Percentiles rank a stretch among this genome's conserved stretches.
Conservation (phyloP, 2,113 vertebrate genomes). For the Sula dactylatra region DNA sequence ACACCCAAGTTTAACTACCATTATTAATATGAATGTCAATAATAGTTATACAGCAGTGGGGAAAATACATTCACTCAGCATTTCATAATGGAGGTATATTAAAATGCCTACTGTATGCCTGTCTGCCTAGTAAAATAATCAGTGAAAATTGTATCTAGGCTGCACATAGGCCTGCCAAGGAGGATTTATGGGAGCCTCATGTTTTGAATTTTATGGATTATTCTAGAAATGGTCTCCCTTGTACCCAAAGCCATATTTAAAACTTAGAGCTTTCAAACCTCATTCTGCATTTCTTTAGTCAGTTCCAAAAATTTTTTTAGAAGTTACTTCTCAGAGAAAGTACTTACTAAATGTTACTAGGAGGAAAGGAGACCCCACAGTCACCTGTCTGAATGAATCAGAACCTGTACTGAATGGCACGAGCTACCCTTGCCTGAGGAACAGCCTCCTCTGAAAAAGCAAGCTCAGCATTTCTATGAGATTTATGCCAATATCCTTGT, state of each 20-base stretch:
- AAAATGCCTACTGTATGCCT: neutral
- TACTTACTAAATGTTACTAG: neutral
- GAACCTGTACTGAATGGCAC: neutral
- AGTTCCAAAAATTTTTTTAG: neutral
- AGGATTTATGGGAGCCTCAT: neutral
- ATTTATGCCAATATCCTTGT: neutral
- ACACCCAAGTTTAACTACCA: neutral
- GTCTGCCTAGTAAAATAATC: neutral
- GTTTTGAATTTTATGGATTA: neutral
- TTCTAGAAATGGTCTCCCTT: neutral
- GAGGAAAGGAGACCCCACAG: neutral
- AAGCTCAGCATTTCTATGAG: neutral
- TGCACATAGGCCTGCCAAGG: neutral
- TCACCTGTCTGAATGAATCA: rapidly evolving
- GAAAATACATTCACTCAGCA: neutral
- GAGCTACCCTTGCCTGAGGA: neutral
- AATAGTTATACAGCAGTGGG: neutral
- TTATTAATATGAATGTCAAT: neutral
- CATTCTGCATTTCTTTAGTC: neutral
- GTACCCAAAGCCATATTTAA: neutral
- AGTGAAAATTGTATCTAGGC: neutral
- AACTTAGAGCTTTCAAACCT: neutral
- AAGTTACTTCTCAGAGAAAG: neutral
- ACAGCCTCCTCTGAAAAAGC: neutral
- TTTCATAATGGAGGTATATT: neutral